These are phyloP conservation scores for Sebastes itinus DNA, from an alignment of 2,797 vertebrate species.

Conservation along the genomic window DNA sequence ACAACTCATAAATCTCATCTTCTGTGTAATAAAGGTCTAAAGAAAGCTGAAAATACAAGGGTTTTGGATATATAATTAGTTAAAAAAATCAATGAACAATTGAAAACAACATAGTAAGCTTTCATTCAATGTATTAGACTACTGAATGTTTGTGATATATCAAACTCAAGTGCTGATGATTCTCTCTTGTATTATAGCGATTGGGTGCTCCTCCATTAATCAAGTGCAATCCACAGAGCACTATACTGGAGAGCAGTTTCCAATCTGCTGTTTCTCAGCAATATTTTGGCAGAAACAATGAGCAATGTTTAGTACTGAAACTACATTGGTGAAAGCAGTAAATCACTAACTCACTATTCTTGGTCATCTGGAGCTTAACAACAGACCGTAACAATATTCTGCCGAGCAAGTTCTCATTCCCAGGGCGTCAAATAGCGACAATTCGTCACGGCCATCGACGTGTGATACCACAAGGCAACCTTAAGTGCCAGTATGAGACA, in stretches of 20 bases:
- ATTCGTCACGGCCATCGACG: too few relatives aligned
- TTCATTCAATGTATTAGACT: too few relatives aligned
- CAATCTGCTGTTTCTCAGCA: not conserved
- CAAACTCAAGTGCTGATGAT: not conserved
- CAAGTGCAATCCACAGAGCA: not conserved
- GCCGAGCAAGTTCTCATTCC: too few relatives aligned
- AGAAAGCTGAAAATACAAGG: slow-evolving; percentile 85
- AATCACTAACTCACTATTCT: not conserved
- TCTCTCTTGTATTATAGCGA: not conserved
- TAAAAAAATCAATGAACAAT: not conserved
- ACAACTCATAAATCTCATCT: slow-evolving; percentile 97
- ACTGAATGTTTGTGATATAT: not conserved
- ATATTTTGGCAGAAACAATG: not conserved
- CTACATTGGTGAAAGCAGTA: not conserved
- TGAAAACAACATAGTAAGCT: not conserved
- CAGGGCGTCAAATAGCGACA: too few relatives aligned
- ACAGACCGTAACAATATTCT: too few relatives aligned
- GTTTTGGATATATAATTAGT: not conserved
- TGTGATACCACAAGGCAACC: too few relatives aligned
- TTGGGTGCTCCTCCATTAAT: not conserved
- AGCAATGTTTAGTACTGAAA: not conserved
- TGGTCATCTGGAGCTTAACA: too few relatives aligned
- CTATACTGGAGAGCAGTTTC: not conserved
- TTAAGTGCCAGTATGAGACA: too few relatives aligned
- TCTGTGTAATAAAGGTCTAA: slow-evolving; percentile 97